phyloP scores from a whole-genome alignment of 2,797 vertebrate genomes.

The Karalla daura region DNA sequence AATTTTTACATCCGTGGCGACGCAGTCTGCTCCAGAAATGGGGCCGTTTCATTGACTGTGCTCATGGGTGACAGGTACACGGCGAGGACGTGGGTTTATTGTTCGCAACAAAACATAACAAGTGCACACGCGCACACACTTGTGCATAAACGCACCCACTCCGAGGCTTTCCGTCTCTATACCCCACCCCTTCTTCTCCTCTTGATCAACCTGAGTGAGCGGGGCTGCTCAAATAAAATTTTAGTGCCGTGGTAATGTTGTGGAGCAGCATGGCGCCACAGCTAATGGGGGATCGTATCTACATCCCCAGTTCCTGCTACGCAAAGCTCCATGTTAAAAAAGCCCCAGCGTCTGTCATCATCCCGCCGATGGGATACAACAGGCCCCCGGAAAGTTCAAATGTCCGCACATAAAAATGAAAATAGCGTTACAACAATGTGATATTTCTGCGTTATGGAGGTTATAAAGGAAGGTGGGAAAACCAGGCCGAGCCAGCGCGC shows the following conservation, averaged over 20 bases:
- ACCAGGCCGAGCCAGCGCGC: not conserved
- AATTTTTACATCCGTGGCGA: slow-evolving; percentile 73
- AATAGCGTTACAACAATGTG: slow-evolving; percentile 68
- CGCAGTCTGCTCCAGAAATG: slow-evolving; percentile 69
- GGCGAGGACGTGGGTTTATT: slow-evolving; percentile 55
- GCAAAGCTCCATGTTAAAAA: slow-evolving; percentile 49
- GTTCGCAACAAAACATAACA: slow-evolving; percentile 57
- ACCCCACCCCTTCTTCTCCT: slow-evolving; percentile 3
- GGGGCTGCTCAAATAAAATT: slow-evolving; percentile 81
- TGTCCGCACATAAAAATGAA: slow-evolving; percentile 67
- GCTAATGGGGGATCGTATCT: slow-evolving; percentile 78
- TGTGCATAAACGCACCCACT: slow-evolving; percentile 29
- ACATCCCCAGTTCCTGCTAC: slow-evolving; percentile 51
- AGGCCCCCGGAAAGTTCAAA: slow-evolving; percentile 64
- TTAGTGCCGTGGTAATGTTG: slow-evolving; percentile 82
- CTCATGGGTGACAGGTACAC: slow-evolving; percentile 72
- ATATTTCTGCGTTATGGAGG: slow-evolving; percentile 55
- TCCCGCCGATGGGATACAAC: slow-evolving; percentile 44
- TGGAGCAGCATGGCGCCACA: slow-evolving; percentile 72
- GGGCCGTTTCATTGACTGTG: slow-evolving; percentile 69
- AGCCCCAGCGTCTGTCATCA: slow-evolving; percentile 60
- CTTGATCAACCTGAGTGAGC: slow-evolving; percentile 77
- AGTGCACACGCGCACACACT: slow-evolving; percentile 35
- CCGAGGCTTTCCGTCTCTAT: slow-evolving; percentile 12
- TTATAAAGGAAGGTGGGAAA: slow-evolving; percentile 34